A percentile compares a stretch with the other conserved stretches of the same genome.
Conservation (phyloP, 2,888 invertebrate genomes). For the Petrophora chlorosata region DNA sequence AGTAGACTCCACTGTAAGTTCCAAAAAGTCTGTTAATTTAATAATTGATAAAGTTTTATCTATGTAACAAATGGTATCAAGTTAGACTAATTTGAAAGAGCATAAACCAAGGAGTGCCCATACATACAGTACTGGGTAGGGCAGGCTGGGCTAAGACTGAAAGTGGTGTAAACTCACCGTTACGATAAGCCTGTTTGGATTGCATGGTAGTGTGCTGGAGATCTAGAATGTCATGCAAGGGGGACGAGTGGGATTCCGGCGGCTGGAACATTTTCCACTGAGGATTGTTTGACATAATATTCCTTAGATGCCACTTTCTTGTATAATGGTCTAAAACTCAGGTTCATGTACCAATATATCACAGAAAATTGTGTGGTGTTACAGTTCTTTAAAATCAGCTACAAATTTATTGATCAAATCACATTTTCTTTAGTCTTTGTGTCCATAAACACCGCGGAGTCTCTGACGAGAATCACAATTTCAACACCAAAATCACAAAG, state of each 20-base stretch:
- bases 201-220: constrained; percentile 85
- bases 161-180: constrained; percentile 72
- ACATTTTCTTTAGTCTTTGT: constrained; percentile 72
- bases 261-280: constrained; percentile 96
- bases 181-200: constrained; percentile 79
- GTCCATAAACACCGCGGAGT: constrained; percentile 64
- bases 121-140: background rate
- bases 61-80: too few species aligned
- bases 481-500: constrained; percentile 65
- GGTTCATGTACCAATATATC: constrained; percentile 72
- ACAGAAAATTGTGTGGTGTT: constrained; percentile 75
- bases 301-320: constrained; percentile 67
- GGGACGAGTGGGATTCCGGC: constrained; percentile 92
- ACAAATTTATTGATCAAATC: constrained; percentile 69
- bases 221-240: constrained; percentile 92
- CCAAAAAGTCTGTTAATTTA: too few species aligned
- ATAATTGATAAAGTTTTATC: too few species aligned
- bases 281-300: constrained; percentile 91
- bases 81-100: too few species aligned
- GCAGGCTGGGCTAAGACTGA: background rate
- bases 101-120: background rate
- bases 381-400: constrained; percentile 54
- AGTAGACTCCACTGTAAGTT: too few species aligned
- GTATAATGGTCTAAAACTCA: constrained; percentile 75
- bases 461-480: constrained; percentile 62